Evolutionary conservation across 1,140 invertebrate species (phyloP), one percentile per base, ranked within the genome.

Genomic region (Drosophila ananassae): DNA sequence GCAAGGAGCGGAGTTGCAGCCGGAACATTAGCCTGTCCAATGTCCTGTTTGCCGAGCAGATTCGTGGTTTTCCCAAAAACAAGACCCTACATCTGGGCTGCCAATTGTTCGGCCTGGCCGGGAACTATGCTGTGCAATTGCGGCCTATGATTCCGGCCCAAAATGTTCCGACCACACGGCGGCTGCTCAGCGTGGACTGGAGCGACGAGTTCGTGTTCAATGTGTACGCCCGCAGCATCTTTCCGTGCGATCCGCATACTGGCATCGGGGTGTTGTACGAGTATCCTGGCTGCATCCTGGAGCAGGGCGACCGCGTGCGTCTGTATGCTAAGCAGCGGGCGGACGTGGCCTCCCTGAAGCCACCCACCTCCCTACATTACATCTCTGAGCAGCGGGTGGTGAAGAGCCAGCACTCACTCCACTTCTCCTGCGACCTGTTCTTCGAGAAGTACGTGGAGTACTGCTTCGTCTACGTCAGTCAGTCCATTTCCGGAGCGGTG

Each of bases 401-500:
- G 46, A 93, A 94, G 39, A 96, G 95, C 8, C 94, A 95, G 73
- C 95, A 97, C 90, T 95, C 94, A 17, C 92, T 96, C 1, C 94
- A 94, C 13, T 97, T 97, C 91, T 95, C 95, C 89, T 97, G 96
- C 81, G 95, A 96, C n/a, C 93, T 96, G 1, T 97, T 97, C 92
- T 95, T 94, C 21, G 96, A 97, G 90, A 93, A 94, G 41, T 97
- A 94, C 84, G 94, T 96, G 32, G 96, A 97, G 79, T 97, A 97
- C 77, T 97, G 96, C 92, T 97, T 97, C 92, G 95, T 96, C 52
- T 97, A 97, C 89, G 96, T 97, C 4, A 97, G 95, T 44, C 95
- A 96, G 69, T 95, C 96, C 0, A 95, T 96, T 25, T 96, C 94
- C 1, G 96, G 96, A 1, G 96, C 96, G 1, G 96, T 97, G 54